These are phyloP conservation scores for Clangula hyemalis DNA, from an alignment of 2,797 vertebrate species.

Conservation along the genomic window DNA sequence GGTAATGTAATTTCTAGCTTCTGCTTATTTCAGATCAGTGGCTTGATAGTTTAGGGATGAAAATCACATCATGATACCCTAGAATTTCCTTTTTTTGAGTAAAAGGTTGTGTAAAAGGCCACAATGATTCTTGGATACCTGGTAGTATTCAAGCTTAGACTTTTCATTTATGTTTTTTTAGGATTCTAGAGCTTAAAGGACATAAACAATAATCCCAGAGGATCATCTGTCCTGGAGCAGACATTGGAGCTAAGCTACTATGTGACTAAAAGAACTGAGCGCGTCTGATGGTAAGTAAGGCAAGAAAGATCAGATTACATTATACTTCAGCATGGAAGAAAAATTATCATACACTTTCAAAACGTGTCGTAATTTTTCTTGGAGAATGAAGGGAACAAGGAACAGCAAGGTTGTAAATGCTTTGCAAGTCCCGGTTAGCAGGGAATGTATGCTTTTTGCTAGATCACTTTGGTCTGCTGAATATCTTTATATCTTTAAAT, in stretches of 20 bases:
- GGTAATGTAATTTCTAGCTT: not conserved
- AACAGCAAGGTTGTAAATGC: not conserved
- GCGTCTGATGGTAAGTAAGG: slow-evolving; percentile 48
- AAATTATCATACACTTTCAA: not conserved
- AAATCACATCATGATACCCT: fast-evolving
- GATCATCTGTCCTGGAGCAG: slow-evolving; percentile 34
- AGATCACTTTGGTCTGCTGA: not conserved
- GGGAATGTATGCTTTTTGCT: not conserved
- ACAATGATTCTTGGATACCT: not conserved
- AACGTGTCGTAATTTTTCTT: not conserved
- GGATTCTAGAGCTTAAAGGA: slow-evolving; percentile 39
- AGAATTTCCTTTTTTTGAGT: not conserved
- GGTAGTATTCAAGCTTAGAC: not conserved
- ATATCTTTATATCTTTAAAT: not conserved
- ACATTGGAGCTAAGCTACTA: not conserved
- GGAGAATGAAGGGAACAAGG: not conserved
- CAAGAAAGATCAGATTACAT: not conserved
- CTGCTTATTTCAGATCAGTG: not conserved
- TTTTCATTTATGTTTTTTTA: not conserved
- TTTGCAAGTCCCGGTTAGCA: not conserved
- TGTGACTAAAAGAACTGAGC: slow-evolving; percentile 52
- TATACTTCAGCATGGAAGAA: not conserved
- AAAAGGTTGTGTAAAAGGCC: not conserved
- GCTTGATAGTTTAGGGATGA: not conserved
- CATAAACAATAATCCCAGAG: slow-evolving; percentile 16